These are phyloP conservation scores for Epistrophe grossulariae DNA, from an alignment of 2,888 invertebrate genomes.

Conservation along the genomic window DNA sequence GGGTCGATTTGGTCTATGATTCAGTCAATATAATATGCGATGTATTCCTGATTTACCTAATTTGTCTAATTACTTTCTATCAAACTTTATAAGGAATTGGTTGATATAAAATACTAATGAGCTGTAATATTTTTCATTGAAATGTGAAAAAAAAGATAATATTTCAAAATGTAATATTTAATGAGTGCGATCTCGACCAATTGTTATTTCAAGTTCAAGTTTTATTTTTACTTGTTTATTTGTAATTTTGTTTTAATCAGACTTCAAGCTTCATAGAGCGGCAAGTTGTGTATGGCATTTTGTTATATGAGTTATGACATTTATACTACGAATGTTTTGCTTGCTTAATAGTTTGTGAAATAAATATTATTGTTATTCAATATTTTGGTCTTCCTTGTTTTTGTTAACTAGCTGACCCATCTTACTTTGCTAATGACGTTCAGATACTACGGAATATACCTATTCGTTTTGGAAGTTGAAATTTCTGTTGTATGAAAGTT, in stretches of 20 bases:
- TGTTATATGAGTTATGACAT: background rate
- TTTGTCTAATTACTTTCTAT: background rate
- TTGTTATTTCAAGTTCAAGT: constrained; percentile 69
- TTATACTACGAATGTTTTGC: constrained; percentile 3
- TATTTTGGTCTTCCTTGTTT: background rate
- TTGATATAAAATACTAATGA: constrained; percentile 37
- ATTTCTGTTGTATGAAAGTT: too few species aligned
- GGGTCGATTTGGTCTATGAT: constrained; percentile 37
- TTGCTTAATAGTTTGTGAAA: constrained; percentile 25
- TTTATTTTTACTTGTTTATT: background rate
- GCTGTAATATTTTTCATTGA: constrained; percentile 43
- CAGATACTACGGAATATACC: too few species aligned
- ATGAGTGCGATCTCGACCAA: constrained; percentile 30
- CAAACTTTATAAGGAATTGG: constrained; percentile 5
- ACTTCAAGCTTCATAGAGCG: constrained; percentile 24
- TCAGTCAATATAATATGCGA: background rate
- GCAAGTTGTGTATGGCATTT: background rate
- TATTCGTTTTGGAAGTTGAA: too few species aligned
- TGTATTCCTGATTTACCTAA: background rate
- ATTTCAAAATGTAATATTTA: constrained; percentile 41
- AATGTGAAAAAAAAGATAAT: constrained; percentile 34
- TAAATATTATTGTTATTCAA: constrained; percentile 13
- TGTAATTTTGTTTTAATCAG: background rate
- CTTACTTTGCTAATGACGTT: background rate
- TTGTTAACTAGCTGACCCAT: background rate